Evolutionary conservation across 2,888 invertebrate genomes (phyloP).

Genomic region (Luperina nickerlii): DNA sequence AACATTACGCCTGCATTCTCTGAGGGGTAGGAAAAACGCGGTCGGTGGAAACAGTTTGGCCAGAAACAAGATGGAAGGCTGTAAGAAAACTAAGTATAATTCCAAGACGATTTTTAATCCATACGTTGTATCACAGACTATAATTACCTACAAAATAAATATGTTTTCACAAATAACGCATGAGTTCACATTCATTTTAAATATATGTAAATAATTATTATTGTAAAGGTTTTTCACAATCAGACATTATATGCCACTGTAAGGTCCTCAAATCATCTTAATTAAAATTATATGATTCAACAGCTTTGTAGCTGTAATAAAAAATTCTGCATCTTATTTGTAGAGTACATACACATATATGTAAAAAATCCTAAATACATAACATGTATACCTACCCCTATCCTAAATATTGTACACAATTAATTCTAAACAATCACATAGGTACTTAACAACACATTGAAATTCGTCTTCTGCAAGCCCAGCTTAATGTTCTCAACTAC

Average conservation of each 20-base stretch:
- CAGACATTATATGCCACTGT: constrained; percentile 5
- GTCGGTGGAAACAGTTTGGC: not conserved
- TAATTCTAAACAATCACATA: constrained; percentile 29
- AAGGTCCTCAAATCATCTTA: not conserved
- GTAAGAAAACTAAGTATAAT: constrained; percentile 24
- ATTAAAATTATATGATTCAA: constrained; percentile 12
- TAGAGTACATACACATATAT: not conserved
- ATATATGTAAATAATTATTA: not conserved
- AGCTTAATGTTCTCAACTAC: too few species aligned
- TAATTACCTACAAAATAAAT: constrained; percentile 30
- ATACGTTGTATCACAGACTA: constrained; percentile 57
- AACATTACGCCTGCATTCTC: too few species aligned
- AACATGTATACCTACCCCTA: not conserved
- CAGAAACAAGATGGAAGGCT: not conserved
- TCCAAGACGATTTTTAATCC: constrained; percentile 41
- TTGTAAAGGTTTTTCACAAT: not conserved
- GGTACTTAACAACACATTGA: not conserved
- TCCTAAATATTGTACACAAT: constrained; percentile 9
- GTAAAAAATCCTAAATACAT: not conserved
- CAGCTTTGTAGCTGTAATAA: not conserved
- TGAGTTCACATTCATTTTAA: not conserved
- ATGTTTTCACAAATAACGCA: constrained; percentile 3
- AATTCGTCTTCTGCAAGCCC: not conserved
- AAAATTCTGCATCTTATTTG: constrained; percentile 7
- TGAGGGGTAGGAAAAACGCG: not conserved